phyloP scores from a whole-genome alignment of 2,888 invertebrate species.

The Stenolophus ochropezus region DNA sequence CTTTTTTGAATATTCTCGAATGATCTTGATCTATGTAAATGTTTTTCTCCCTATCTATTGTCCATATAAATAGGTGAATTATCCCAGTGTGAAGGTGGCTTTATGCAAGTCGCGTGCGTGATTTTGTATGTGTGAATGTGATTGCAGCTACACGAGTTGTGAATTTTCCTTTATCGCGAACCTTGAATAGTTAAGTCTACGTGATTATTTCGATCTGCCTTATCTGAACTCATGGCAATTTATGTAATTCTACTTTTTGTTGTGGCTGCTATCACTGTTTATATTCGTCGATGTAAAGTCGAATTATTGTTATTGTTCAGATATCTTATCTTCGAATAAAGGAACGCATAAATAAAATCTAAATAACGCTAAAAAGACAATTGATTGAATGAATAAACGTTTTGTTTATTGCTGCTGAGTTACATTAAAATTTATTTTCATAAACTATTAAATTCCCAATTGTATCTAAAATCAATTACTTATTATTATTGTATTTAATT shows the following conservation, averaged over 20 bases:
- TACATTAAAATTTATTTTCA: no score
- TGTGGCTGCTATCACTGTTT: not conserved
- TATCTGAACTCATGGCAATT: conserved; percentile 20
- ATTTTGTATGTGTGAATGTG: not conserved
- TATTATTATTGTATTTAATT: no score
- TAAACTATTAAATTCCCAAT: no score
- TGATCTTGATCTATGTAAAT: not conserved
- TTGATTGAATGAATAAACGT: no score
- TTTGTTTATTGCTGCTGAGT: no score
- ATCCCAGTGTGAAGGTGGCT: not conserved
- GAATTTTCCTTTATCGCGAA: conserved; percentile 37
- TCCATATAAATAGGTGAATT: not conserved
- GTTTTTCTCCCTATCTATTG: not conserved
- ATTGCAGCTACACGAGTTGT: conserved; percentile 2
- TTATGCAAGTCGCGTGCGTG: not conserved
- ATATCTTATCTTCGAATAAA: not conserved
- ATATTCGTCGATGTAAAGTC: not conserved
- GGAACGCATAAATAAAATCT: not conserved
- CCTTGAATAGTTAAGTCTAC: conserved; percentile 29
- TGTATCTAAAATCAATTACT: no score
- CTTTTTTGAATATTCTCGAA: not conserved
- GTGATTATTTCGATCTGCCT: conserved; percentile 24
- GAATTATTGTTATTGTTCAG: not conserved
- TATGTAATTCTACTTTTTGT: conserved; percentile 26
- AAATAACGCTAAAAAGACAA: not conserved